These are phyloP conservation scores for Porites evermanni DNA, from an alignment of 92 coral and sea anemone species.

Conservation along the genomic window DNA sequence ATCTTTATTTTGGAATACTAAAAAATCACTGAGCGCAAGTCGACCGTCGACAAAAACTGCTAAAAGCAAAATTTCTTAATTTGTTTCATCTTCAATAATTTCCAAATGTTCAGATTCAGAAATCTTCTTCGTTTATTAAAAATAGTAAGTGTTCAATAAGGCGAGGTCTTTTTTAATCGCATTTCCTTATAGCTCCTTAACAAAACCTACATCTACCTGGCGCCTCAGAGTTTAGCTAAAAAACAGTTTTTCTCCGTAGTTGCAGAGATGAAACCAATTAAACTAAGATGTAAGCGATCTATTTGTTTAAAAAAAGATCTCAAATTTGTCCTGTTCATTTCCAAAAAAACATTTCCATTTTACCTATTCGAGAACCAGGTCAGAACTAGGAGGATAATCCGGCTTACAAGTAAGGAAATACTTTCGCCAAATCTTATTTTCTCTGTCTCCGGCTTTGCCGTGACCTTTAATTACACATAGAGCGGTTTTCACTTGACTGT, in stretches of 20 bases:
- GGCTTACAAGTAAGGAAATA: conserved; percentile 29
- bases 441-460: conserved; percentile 20
- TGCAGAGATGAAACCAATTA: background rate
- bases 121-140: background rate
- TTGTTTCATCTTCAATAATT: too few species aligned
- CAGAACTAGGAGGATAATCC: conserved; percentile 1
- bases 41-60: too few species aligned
- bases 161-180: too few species aligned
- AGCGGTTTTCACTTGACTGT: too few species aligned
- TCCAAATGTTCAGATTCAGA: background rate
- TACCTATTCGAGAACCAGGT: background rate
- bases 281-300: background rate
- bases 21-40: too few species aligned
- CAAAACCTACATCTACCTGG: too few species aligned
- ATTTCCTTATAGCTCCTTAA: too few species aligned
- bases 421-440: conserved; percentile 27
- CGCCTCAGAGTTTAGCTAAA: background rate
- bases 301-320: background rate
- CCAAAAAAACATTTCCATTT: background rate
- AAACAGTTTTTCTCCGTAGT: background rate
- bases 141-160: background rate
- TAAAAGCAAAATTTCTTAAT: too few species aligned
- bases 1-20: too few species aligned
- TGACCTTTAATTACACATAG: background rate
- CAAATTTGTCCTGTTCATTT: background rate